Base-by-base conservation (phyloP, 1,140 invertebrate species). In the Rhopalosiphum maidis region DNA sequence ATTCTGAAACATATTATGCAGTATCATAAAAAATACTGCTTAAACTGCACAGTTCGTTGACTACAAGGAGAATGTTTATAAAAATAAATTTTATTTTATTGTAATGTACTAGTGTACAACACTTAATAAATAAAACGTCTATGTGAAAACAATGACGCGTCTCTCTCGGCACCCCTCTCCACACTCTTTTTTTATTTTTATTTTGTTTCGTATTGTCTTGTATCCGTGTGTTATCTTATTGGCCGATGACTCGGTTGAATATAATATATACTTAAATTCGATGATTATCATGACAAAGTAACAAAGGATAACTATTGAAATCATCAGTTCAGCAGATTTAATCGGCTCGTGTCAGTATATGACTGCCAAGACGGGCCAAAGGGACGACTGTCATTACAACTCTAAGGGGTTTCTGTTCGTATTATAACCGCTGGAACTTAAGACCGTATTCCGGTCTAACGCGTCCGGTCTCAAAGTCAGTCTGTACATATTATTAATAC, bases 351-450 rank as follows among this genome's bases (percentile, higher is more conserved):
- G 60, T 77, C 60, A n/a, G 60, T 68, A 35, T 22, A 77, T 18
- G 30, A 21, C 15, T n/a, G 30, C 15, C 4, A 77, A n/a, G 4
- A n/a, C n/a, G 60, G 60, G 15, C n/a, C 60, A 4, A 77, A 2
- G 60, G 30, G 60, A 11, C 3, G 5, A 77, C 60, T 77, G 60
- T 77, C 60, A n/a, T 77, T 77, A 77, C 25, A 60, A 77, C 60
- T n/a, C 30, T 77, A 18, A n/a, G 60, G 11, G 60, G 30, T 77
- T 9, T 18, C n/a, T 6, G 60, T n/a, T n/a, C 60, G 60, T 18
- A 77, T 35, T 77, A 77, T 77, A n/a, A 77, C 60, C n/a, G n/a
- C n/a, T 77, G 15, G n/a, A 77, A 77, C 60, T 77, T 77, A 77
- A 77, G 60, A 77, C 60, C 60, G 15, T 77, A 77, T 77, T 77